Evolutionary conservation across 2,113 vertebrate genomes (phyloP).

Genomic region (Heloderma charlesbogerti): DNA sequence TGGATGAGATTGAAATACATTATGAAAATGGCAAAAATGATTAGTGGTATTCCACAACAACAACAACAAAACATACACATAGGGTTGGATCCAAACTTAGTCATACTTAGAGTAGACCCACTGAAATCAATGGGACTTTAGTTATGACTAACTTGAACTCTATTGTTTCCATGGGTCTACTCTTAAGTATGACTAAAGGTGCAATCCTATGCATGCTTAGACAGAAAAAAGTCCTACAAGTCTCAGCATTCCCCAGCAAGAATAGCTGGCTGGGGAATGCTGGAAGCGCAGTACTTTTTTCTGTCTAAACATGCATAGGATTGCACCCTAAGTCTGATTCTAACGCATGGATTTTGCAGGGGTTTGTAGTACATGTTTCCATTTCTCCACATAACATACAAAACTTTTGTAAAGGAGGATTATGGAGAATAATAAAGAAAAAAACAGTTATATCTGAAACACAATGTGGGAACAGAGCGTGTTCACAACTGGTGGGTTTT

Average conservation of each 20-base stretch:
- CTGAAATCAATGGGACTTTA: not conserved
- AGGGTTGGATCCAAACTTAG: not conserved
- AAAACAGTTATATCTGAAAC: conserved; percentile 63
- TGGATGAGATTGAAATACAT: conserved; percentile 57
- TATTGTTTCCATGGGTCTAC: not conserved
- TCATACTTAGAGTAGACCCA: not conserved
- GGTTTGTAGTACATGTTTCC: conserved; percentile 59
- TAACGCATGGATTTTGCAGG: conserved; percentile 39
- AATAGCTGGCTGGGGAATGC: too few relatives aligned
- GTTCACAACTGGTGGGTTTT: conserved; percentile 51
- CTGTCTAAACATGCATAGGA: too few relatives aligned
- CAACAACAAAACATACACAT: conserved; percentile 63
- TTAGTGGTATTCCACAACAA: conserved; percentile 52
- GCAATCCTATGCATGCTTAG: not conserved
- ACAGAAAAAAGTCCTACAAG: too few relatives aligned
- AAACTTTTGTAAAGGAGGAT: conserved; percentile 39
- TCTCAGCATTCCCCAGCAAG: too few relatives aligned
- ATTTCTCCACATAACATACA: conserved; percentile 59
- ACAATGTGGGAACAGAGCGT: conserved; percentile 39
- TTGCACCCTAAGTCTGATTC: not conserved
- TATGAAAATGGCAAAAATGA: conserved; percentile 67
- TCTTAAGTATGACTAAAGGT: not conserved
- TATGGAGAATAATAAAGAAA: not conserved
- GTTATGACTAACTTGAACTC: not conserved
- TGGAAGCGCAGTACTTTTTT: too few relatives aligned